These are phyloP conservation scores for Delphinus delphis DNA, from an alignment of 2,113 vertebrate species.

Conservation along the genomic window DNA sequence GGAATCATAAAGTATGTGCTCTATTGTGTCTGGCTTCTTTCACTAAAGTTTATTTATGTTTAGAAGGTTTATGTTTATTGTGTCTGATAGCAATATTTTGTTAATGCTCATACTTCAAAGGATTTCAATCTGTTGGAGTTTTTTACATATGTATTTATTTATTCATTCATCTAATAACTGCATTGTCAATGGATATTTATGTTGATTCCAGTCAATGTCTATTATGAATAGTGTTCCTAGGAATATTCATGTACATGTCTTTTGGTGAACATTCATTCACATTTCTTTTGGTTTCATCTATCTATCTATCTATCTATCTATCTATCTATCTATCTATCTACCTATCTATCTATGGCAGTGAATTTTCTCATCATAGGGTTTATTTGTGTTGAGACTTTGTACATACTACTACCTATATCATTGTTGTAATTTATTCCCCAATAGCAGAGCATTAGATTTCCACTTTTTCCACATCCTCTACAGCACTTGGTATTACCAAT, in stretches of 20 bases:
- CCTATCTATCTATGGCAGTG: too few species aligned
- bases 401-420: neutral
- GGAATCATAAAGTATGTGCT: neutral
- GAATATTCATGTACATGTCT: neutral
- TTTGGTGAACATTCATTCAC: neutral
- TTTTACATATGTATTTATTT: neutral
- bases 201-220: neutral
- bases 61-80: neutral
- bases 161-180: neutral
- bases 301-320: too few species aligned
- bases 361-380: neutral
- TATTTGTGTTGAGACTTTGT: neutral
- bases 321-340: too few species aligned
- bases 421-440: neutral
- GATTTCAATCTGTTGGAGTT: neutral
- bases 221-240: neutral
- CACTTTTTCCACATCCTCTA: neutral
- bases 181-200: neutral
- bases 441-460: neutral
- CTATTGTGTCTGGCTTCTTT: neutral
- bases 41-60: neutral
- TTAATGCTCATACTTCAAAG: neutral
- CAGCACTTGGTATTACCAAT: neutral
- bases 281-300: neutral
- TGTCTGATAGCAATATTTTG: neutral